Base-by-base conservation (phyloP, 2,888 invertebrate genomes). In the Latrodectus hesperus region DNA sequence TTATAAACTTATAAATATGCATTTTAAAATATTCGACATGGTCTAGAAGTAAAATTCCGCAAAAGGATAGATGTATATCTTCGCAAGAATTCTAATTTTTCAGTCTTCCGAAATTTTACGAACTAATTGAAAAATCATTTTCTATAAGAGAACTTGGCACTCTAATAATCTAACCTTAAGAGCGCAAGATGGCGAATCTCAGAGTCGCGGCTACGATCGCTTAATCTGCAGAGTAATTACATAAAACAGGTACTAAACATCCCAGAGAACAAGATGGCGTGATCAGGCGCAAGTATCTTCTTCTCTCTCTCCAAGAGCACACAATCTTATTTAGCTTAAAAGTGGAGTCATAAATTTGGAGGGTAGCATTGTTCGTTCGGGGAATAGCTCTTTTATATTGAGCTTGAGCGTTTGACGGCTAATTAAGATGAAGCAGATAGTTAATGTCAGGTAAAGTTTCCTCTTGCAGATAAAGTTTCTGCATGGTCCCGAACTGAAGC, bases 361-460 rank as follows among this genome's bases (percentile, higher is more conserved):
- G 55, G 22, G 73, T 14, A n/a, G 67, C 67, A 67, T 67, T 67
- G 67, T 68, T 22, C 17, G 67, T 26, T 22, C 22, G 2, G 52
- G 73, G 52, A 52, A 53, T 74, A 55, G 73, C 53, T 22, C 75
- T 49, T 73, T 75, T 60, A 71, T 53, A 70, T 68, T 22, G 68
- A 38, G 52, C 67, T 17, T 64, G 22, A 51, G 72, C 51, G 68
- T 81, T 81, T 81, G 81, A 81, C 73, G 81, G 81, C 55, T 81
- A 81, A 81, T 81, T 73, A 81, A 81, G 81, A 81, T 53, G 9
- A 53, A 81, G 74, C 26, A 53, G 74, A 74, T 53, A 67, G 81
- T 81, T 81, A 81, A 81, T 71, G 81, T 74, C 81, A 74, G 81
- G 67, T 81, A 74, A 81, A 81, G 67, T 74, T 60, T 60, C 60